Evolutionary conservation across 2,888 invertebrate species (phyloP).

Genomic region (Griposia aprilina): DNA sequence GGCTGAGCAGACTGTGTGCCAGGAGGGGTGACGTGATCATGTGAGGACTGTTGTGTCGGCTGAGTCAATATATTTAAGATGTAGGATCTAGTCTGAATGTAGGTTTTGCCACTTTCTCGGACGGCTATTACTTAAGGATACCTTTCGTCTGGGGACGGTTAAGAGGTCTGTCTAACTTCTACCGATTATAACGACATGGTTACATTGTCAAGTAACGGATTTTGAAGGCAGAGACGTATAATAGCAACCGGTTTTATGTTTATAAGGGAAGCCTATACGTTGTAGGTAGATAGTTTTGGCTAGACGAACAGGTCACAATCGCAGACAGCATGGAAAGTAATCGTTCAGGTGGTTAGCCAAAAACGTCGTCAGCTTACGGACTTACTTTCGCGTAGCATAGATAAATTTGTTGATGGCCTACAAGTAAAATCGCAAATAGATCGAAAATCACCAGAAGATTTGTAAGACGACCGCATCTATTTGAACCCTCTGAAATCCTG

Average conservation of each 20-base stretch:
- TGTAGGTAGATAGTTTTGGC: background rate
- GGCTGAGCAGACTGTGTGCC: slow-evolving; percentile 13
- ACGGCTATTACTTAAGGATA: background rate
- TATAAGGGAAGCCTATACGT: background rate
- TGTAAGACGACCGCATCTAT: background rate
- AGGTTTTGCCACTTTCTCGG: background rate
- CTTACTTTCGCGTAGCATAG: background rate
- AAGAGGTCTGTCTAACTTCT: background rate
- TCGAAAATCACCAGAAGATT: background rate
- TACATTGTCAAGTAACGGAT: background rate
- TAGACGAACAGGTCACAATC: background rate
- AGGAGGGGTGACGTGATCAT: slow-evolving; percentile 18
- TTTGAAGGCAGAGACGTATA: background rate
- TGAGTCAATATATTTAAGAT: background rate
- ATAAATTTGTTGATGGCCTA: background rate
- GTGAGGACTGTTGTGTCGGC: background rate
- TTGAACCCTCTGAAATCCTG: background rate
- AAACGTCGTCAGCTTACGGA: background rate
- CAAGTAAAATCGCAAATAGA: background rate
- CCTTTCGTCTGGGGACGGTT: background rate
- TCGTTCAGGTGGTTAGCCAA: no score
- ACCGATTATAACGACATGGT: background rate
- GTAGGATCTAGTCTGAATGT: background rate
- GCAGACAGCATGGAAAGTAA: background rate
- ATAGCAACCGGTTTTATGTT: background rate